Percentiles rank a stretch among this genome's conserved stretches.
Evolutionary conservation across 2,797 vertebrate species (phyloP).

Genomic region (Eremophila alpestris): DNA sequence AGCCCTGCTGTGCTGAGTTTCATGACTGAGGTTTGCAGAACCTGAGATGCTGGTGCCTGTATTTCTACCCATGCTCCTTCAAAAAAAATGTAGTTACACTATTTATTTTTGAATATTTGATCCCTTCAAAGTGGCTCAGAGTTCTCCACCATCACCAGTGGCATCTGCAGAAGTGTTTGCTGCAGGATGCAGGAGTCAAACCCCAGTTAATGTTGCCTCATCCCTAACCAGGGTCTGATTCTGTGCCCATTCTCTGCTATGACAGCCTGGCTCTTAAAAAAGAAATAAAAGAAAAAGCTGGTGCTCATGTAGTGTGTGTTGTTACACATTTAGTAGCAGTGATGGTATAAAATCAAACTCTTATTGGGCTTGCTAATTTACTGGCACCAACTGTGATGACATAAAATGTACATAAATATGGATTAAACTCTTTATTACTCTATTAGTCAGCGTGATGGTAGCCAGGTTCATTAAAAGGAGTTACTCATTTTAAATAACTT

Average conservation of each 20-base stretch:
- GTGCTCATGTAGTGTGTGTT: background rate
- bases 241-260: background rate
- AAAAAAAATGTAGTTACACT: background rate
- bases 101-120: background rate
- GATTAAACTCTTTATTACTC: conserved; percentile 19
- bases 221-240: background rate
- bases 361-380: conserved; percentile 29
- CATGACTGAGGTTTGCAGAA: background rate
- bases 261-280: background rate
- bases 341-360: background rate
- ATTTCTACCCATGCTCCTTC: background rate
- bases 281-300: background rate
- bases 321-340: background rate
- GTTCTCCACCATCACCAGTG: background rate
- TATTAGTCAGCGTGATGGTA: conserved; percentile 5
- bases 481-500: background rate
- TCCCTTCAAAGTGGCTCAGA: background rate
- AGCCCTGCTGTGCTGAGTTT: background rate
- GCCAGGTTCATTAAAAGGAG: conserved; percentile 28
- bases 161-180: background rate
- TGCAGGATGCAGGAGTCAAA: background rate
- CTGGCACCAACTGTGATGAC: background rate
- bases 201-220: rapidly evolving
- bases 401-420: conserved; percentile 37
- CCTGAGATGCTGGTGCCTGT: background rate